Evolutionary conservation across 2,888 invertebrate species (phyloP).

Genomic region (Agrochola lychnidis): DNA sequence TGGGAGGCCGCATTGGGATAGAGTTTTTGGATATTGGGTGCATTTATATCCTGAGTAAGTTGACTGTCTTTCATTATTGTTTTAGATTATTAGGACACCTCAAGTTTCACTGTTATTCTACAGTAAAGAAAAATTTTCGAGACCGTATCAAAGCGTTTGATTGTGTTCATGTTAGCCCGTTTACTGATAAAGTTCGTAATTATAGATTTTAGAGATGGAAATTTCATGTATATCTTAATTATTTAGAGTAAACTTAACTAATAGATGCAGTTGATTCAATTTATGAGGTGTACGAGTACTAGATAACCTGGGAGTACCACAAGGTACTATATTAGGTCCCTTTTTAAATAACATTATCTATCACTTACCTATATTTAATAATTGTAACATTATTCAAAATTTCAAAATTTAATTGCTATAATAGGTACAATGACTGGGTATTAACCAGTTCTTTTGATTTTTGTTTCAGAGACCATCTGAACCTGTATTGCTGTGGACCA

Average conservation of each 20-base stretch:
- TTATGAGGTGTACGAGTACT: too few species aligned
- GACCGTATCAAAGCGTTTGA: background rate
- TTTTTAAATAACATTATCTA: background rate
- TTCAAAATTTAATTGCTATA: too few species aligned
- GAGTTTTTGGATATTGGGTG: slow-evolving; percentile 87
- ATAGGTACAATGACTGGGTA: background rate
- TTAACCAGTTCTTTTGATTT: slow-evolving; percentile 23
- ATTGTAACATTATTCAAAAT: too few species aligned
- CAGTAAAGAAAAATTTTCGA: background rate
- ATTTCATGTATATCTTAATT: background rate
- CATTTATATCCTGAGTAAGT: slow-evolving; percentile 86
- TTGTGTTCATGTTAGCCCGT: background rate
- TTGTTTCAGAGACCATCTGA: slow-evolving; percentile 81
- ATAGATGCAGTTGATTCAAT: background rate
- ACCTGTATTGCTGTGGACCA: slow-evolving; percentile 88
- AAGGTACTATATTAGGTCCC: slow-evolving; percentile 18
- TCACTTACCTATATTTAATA: too few species aligned
- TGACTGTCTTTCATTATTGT: background rate
- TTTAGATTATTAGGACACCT: background rate
- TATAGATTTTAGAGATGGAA: background rate
- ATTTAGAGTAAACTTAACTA: background rate
- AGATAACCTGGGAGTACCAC: slow-evolving; percentile 18
- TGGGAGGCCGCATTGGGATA: slow-evolving; percentile 88
- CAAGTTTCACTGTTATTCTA: background rate
- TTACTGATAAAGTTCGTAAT: background rate